Percentiles rank a stretch among this genome's conserved stretches.
Evolutionary conservation across 2,888 invertebrate species (phyloP).

Genomic region (Mongoloraphidia duomilia): DNA sequence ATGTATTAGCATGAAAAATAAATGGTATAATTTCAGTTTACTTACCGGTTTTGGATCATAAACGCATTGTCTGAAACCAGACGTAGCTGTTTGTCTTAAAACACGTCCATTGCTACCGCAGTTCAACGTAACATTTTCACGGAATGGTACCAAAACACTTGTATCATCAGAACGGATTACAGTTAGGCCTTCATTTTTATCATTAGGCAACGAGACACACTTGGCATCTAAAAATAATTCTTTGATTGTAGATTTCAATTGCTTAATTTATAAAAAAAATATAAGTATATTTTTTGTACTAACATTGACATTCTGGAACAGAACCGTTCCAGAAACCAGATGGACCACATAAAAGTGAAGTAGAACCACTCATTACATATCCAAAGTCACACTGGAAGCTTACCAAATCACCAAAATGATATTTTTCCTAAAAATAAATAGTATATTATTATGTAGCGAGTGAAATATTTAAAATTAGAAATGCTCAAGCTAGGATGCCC

Average conservation of each 20-base stretch:
- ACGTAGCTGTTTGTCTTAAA: slow-evolving; percentile 64
- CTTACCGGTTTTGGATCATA: slow-evolving; percentile 79
- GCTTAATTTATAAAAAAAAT: background rate
- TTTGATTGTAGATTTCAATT: background rate
- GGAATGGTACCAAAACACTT: slow-evolving; percentile 74
- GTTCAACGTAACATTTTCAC: slow-evolving; percentile 76
- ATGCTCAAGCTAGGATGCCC: too few relatives aligned
- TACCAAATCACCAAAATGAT: slow-evolving; percentile 80
- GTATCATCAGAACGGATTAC: slow-evolving; percentile 67
- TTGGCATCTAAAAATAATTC: slow-evolving; percentile 54
- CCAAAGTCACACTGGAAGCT: slow-evolving; percentile 92
- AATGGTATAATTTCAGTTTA: slow-evolving; percentile 5
- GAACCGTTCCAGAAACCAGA: slow-evolving; percentile 90
- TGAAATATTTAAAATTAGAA: too few relatives aligned
- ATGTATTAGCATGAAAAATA: background rate
- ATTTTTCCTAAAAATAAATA: slow-evolving; percentile 36
- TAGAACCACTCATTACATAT: slow-evolving; percentile 78
- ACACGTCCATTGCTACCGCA: slow-evolving; percentile 67
- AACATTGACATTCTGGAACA: slow-evolving; percentile 86
- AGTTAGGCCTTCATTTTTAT: slow-evolving; percentile 71
- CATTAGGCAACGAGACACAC: slow-evolving; percentile 79
- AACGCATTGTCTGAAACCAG: slow-evolving; percentile 85
- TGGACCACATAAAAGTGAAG: slow-evolving; percentile 73
- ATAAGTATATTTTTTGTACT: slow-evolving; percentile 26
- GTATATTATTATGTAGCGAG: background rate